These are phyloP conservation scores for Alexandromys fortis DNA, from an alignment of 2,113 vertebrate species.

Conservation along the genomic window DNA sequence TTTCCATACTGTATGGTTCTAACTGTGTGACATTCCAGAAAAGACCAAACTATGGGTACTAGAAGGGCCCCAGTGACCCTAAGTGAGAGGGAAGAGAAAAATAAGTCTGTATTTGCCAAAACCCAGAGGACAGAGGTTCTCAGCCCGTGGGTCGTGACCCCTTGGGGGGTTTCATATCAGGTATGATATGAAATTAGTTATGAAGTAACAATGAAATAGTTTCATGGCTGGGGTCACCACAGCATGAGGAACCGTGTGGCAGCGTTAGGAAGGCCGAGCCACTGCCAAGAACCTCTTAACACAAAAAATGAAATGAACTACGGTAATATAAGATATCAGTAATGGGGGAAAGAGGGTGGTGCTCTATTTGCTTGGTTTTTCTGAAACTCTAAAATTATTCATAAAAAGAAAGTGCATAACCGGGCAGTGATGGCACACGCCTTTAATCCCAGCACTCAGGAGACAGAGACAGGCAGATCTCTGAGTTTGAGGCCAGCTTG, in stretches of 20 bases:
- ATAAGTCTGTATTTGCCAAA: neutral
- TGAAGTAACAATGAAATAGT: neutral
- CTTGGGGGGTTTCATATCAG: neutral
- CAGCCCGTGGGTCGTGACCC: neutral
- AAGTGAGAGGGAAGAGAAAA: neutral
- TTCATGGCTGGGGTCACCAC: neutral
- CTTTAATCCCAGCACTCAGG: neutral
- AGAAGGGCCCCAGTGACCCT: neutral
- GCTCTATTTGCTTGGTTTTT: neutral
- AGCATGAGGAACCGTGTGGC: neutral
- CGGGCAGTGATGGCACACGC: accelerated
- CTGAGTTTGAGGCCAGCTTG: neutral
- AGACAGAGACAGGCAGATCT: neutral
- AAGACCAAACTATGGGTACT: neutral
- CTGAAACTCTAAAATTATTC: neutral
- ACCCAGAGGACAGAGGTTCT: neutral
- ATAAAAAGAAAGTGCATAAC: neutral
- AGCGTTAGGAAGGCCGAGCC: neutral
- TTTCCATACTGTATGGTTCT: neutral
- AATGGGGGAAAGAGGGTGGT: neutral
- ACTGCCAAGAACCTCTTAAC: neutral
- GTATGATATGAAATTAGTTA: neutral
- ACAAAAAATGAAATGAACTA: neutral
- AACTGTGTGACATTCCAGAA: neutral
- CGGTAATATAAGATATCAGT: neutral